Evolutionary conservation across 2,888 invertebrate genomes (phyloP), one percentile per base, ranked within the genome.

Genomic region (Rhingia rostrata): DNA sequence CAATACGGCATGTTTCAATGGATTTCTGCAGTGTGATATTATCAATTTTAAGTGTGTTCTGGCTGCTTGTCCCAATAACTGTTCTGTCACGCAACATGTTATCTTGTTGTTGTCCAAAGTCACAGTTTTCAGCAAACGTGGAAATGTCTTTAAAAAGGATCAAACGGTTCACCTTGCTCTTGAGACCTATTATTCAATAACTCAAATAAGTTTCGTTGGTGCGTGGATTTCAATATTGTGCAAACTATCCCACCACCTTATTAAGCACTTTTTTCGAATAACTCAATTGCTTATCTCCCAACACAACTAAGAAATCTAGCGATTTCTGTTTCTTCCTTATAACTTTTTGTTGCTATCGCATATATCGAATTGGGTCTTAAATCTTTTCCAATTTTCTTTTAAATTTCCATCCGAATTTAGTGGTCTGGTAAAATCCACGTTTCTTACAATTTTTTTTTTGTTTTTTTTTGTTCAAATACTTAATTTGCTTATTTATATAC

Each of bases 61-160:
- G 86, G 49, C 87, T 86, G 30, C 10, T 43, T 14, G 87, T 75
- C 32, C 87, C 88, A 12, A 88, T 75, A 14, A 88, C 87, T 47
- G 88, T 87, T 33, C 85, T 63, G 60, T 88, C 88, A 64, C 88
- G 63, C 4, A 89, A 39, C 83, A 88, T 86, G 5, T 85, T 86
- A 49, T 88, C 86, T 67, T 72, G 75, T 43, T 88, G 79, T 35
- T 60, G 60, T 7, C 69, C 58, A 82, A 88, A 88, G 30, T 86
- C 86, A 63, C 87, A 88, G 12, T 69, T 74, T 67, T 88, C 86
- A 9, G 87, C 82, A 12, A 87, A 81, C 74, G 79, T 87, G 45
- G 88, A 53, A 49, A 64, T 64, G 6, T 88, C 88, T 6, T 87
- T 87, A 54, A 84, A 88, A 89, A 35, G 69, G 73, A 58, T 88